Evolutionary conservation across 37 sponge, comb jelly and placozoan species (phyloP), one percentile per base, ranked within the genome.

Genomic region (Aplysina aerophoba): DNA sequence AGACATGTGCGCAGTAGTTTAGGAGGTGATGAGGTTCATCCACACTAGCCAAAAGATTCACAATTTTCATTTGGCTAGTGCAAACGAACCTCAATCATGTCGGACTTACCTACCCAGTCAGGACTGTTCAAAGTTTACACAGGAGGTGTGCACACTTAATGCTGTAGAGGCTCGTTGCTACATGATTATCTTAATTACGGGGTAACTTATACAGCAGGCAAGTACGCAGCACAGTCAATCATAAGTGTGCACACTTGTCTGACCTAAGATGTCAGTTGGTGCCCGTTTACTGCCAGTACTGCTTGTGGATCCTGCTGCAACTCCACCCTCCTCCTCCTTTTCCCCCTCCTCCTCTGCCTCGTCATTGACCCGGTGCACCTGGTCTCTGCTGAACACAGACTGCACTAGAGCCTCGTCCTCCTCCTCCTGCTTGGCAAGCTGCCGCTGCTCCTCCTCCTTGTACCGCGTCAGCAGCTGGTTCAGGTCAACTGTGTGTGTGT

Each of bases 321-420:
- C 59, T 11, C 28, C 28, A 62, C 54, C 13, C 16, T 1, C 1
- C 21, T 40, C 37, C 14, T 31, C 2, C 27, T 6, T 20, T 19
- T 69, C 59, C 15, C 64, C 88, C 37, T 69, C 81, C 1, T 67
- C 85, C 12, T 50, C 85, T 0, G 33, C 57, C 14, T 92, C 91
- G 84, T 90, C 94, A 15, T 87, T 41, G 20, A 95, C 39, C 36
- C 95, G 56, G 35, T 83, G 87, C 1, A 85, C 64, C 4, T 20
- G 41, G 1, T 81, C 72, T 1, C 79, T 31, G 36, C 68, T 63
- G 67, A 95, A 95, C 22, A 95, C 83, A 21, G 85, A 88, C 75
- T 63, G 59, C n/a, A 88, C 89, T 1, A 94, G 55, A 0, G 74
- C 85, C 60, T 94, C 91, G 58, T 94, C 93, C 62, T 73, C 93